A percentile compares a stretch with the other conserved stretches of the same genome.
phyloP scores from a whole-genome alignment of 2,888 invertebrate genomes.

The Trachelus stipa region DNA sequence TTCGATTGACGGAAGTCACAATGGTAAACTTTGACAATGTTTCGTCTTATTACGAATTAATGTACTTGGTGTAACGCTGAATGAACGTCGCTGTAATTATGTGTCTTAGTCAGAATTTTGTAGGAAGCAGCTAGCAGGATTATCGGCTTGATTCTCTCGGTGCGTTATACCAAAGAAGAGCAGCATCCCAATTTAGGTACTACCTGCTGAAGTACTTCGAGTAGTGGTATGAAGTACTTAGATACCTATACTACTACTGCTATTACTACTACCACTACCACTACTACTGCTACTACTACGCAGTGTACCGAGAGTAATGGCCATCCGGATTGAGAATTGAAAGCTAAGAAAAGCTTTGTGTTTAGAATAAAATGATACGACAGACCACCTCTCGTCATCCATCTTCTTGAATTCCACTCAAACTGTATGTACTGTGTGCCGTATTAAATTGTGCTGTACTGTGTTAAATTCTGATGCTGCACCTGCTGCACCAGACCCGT shows the following conservation, averaged over 20 bases:
- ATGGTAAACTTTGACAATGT: conserved; percentile 2
- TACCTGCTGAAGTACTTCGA: background rate
- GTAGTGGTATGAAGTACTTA: background rate
- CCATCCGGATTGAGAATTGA: background rate
- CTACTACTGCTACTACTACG: background rate
- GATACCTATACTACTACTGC: background rate
- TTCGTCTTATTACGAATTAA: conserved; percentile 9
- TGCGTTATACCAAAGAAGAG: background rate
- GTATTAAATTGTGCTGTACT: background rate
- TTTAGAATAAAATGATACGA: conserved; percentile 23
- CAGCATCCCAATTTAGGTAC: conserved; percentile 1
- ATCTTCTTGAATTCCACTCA: background rate
- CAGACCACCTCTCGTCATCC: background rate
- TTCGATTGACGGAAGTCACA: background rate
- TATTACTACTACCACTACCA: too few relatives aligned
- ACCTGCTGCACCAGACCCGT: background rate
- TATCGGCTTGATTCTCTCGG: background rate
- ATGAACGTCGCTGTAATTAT: conserved; percentile 33
- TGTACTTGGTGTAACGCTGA: conserved; percentile 33
- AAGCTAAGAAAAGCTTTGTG: conserved; percentile 13
- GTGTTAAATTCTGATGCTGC: background rate
- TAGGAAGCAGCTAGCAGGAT: conserved; percentile 35
- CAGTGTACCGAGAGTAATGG: background rate
- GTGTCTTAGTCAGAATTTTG: conserved; percentile 40
- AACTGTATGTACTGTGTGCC: background rate